Percentiles rank a stretch among this genome's conserved stretches.
phyloP scores from a whole-genome alignment of 2,113 vertebrate genomes.

The Xenotilapia longispinis region DNA sequence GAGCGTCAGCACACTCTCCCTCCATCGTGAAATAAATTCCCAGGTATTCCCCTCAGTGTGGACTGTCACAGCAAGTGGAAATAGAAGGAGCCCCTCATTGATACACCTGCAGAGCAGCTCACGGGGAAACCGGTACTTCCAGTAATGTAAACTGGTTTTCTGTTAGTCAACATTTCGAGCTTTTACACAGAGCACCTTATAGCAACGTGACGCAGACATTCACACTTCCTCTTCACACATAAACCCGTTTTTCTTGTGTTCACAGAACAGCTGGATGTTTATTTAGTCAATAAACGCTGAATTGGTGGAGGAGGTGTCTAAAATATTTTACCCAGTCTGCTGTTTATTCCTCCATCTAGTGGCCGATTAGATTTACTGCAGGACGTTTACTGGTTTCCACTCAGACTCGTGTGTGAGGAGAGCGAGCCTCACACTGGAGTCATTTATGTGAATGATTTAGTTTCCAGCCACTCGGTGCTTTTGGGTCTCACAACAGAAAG shows the following conservation, averaged over 20 bases:
- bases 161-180: not conserved
- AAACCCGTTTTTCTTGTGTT: not conserved
- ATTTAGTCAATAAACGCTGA: rapidly evolving
- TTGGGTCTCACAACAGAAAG: not conserved
- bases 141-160: not conserved
- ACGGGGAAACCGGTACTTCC: not conserved
- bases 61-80: not conserved
- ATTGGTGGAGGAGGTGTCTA: rapidly evolving
- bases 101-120: not conserved
- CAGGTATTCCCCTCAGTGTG: not conserved
- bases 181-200: not conserved
- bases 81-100: not conserved
- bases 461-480: not conserved
- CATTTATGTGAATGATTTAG: rapidly evolving
- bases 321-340: not conserved
- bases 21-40: not conserved
- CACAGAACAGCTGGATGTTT: not conserved
- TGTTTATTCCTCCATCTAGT: not conserved
- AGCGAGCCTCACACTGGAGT: rapidly evolving
- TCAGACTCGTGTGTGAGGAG: not conserved
- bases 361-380: not conserved
- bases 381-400: rapidly evolving
- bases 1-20: not conserved
- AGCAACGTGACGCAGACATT: rapidly evolving
- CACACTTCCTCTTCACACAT: not conserved